Percentiles rank a stretch among this genome's conserved stretches.
These are phyloP conservation scores for Laodelphax striatellus DNA, from an alignment of 1,140 invertebrate species.

Conservation along the genomic window DNA sequence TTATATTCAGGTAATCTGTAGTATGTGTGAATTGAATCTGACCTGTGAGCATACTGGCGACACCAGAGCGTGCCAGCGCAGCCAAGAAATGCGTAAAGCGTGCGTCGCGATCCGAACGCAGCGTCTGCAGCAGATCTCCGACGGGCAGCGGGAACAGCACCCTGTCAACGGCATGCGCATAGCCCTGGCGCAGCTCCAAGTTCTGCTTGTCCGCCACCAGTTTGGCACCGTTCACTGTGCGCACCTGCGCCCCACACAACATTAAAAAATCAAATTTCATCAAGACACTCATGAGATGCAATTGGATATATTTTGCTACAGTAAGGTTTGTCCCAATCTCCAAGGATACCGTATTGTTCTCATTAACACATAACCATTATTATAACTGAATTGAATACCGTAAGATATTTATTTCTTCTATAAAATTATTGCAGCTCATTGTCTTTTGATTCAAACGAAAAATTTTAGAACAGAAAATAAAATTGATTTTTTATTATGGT, in stretches of 20 bases:
- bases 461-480: no score
- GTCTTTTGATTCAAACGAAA: no score
- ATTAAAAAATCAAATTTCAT: background rate
- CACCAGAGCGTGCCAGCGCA: constrained; percentile 57
- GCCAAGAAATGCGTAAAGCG: constrained; percentile 67
- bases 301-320: no score
- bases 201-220: constrained; percentile 67
- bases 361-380: no score
- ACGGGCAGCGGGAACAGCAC: constrained; percentile 80
- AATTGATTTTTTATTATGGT: no score
- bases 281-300: no score
- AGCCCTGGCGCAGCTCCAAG: constrained; percentile 68
- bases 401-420: no score
- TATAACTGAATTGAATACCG: no score
- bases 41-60: constrained; percentile 61
- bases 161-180: constrained; percentile 74
- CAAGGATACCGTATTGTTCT: no score
- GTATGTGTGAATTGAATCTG: constrained; percentile 5
- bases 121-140: constrained; percentile 66
- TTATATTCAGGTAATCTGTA: no score
- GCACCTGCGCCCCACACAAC: constrained; percentile 38
- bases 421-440: no score
- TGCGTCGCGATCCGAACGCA: constrained; percentile 66
- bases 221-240: constrained; percentile 72
- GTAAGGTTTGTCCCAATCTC: no score